Evolutionary conservation across 2,888 invertebrate genomes (phyloP).

Genomic region (Mechanitis messenoides): DNA sequence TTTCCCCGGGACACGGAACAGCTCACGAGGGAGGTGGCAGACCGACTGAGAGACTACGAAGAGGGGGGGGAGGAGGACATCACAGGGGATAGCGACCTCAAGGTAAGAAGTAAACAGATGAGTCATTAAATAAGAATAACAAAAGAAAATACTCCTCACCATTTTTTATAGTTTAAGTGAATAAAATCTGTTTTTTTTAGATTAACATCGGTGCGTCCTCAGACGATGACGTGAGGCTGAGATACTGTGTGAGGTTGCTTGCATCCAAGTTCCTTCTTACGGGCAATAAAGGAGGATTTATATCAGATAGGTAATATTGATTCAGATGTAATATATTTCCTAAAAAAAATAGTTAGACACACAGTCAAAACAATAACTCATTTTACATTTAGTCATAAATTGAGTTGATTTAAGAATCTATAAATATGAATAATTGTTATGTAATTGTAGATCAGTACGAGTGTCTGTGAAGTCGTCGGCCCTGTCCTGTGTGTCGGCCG

Average conservation of each 20-base stretch:
- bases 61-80: conserved; percentile 44
- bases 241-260: conserved; percentile 84
- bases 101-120: conserved; percentile 36
- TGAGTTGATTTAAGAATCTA: background rate
- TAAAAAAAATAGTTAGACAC: too few relatives aligned
- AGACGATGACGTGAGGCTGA: conserved; percentile 80
- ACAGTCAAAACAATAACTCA: too few relatives aligned
- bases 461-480: conserved; percentile 95
- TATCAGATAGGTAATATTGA: conserved; percentile 78
- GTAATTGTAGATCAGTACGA: conserved; percentile 74
- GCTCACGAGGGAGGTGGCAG: conserved; percentile 50
- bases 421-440: conserved; percentile 12
- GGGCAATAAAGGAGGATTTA: conserved; percentile 78
- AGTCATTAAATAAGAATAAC: too few relatives aligned
- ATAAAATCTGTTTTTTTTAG: conserved; percentile 54
- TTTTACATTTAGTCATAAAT: too few relatives aligned
- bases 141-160: background rate
- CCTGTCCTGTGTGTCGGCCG: conserved; percentile 85
- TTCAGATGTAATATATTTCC: too few relatives aligned
- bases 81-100: conserved; percentile 39
- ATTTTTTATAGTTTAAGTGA: background rate
- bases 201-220: conserved; percentile 80
- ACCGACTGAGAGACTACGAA: conserved; percentile 56
- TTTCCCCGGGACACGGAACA: conserved; percentile 50
- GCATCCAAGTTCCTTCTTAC: conserved; percentile 84